These are phyloP conservation scores for Antennarius striatus DNA, from an alignment of 2,113 vertebrate species.

Conservation along the genomic window DNA sequence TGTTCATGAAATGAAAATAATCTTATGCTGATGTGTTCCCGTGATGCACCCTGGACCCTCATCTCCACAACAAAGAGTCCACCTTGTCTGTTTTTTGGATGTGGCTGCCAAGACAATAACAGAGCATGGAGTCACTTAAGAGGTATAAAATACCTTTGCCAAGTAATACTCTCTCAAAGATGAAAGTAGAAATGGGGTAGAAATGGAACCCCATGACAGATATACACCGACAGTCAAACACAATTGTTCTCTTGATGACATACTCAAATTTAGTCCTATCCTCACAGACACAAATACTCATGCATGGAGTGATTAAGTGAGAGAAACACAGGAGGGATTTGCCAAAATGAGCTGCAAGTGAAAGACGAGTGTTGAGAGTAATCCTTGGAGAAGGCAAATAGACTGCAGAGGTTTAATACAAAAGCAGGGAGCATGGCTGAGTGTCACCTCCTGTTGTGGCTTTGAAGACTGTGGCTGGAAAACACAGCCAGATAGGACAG, in stretches of 20 bases:
- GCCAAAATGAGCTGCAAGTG: conserved; percentile 52
- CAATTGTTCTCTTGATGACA: conserved; percentile 46
- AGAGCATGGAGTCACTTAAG: conserved; percentile 26
- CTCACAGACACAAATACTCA: not conserved
- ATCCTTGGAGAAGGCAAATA: conserved; percentile 70
- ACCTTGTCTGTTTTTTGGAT: conserved; percentile 23
- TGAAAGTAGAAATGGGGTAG: conserved; percentile 59
- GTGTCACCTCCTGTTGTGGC: conserved; percentile 55
- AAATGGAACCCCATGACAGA: conserved; percentile 43
- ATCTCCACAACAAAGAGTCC: conserved; percentile 35
- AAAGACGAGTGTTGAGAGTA: conserved; percentile 60
- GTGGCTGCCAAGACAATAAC: conserved; percentile 49
- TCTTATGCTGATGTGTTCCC: conserved; percentile 14
- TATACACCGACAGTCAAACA: conserved; percentile 47
- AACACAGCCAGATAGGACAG: conserved; percentile 59
- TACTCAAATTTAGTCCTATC: conserved; percentile 12
- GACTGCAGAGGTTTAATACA: conserved; percentile 55
- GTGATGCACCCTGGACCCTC: not conserved
- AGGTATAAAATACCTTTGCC: conserved; percentile 36
- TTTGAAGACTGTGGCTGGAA: conserved; percentile 58
- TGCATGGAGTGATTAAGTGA: conserved; percentile 26
- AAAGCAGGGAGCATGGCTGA: conserved; percentile 41
- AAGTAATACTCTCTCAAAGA: conserved; percentile 34
- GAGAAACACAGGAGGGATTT: conserved; percentile 59
- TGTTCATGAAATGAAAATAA: conserved; percentile 29